A percentile compares a stretch with the other conserved stretches of the same genome.
phyloP scores from a whole-genome alignment of 1,140 invertebrate species.

The Trypoxylus dichotomus region DNA sequence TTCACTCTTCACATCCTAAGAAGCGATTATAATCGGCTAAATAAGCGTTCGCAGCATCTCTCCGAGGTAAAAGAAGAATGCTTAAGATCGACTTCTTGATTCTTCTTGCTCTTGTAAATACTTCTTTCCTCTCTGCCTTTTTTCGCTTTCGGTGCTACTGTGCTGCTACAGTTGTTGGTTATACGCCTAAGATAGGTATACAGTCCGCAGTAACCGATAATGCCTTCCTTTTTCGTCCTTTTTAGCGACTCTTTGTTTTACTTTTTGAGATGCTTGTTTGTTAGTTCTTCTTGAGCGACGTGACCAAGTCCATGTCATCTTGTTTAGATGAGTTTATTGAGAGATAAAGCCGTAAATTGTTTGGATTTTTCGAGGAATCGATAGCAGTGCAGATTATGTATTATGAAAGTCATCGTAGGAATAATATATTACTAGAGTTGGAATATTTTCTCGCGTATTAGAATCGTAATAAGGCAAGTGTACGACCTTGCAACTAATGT shows the following conservation, averaged over 20 bases:
- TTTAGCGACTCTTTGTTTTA: neutral
- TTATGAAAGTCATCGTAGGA: no score
- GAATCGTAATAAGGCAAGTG: no score
- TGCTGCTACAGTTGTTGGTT: neutral
- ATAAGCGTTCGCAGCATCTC: neutral
- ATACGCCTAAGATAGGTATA: neutral
- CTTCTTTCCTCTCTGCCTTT: neutral
- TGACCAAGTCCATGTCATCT: neutral
- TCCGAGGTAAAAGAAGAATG: neutral
- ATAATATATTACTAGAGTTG: no score
- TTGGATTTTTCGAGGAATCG: no score
- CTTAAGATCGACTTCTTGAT: neutral
- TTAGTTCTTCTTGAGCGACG: neutral
- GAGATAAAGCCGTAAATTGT: no score
- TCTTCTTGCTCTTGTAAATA: slow-evolving; percentile 2
- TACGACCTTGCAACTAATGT: no score
- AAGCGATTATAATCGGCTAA: neutral
- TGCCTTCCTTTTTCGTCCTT: neutral
- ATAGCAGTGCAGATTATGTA: no score
- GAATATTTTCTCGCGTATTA: no score
- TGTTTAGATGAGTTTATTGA: neutral
- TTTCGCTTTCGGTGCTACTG: neutral
- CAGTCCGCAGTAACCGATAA: neutral
- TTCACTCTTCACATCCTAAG: neutral
- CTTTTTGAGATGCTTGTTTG: neutral